Base-by-base conservation (phyloP, 2,797 vertebrate species). In the Spinus olivaceus region DNA sequence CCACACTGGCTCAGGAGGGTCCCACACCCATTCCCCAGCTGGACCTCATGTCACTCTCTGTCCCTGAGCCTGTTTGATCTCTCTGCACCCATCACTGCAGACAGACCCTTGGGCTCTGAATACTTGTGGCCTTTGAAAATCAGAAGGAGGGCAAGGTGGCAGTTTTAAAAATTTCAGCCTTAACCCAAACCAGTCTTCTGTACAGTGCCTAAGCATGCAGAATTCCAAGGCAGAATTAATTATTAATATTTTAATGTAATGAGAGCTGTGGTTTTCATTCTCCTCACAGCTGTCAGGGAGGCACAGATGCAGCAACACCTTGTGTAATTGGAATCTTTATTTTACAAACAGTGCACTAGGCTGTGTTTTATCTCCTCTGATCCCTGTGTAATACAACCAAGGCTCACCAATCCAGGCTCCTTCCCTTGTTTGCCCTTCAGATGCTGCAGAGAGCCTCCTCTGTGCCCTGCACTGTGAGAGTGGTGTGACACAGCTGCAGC, bases 371-470 rank as follows among this genome's bases (percentile, higher is more conserved):
- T 93, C 92, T 94, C 79, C 91, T 92, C 92, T 96, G 84, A 91
- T 97, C 86, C 92, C 81, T n/a, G 9, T 87, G 86, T 59, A 92
- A 93, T 72, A 63, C 84, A 93, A 91, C 81, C 91, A 87, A 87
- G 81, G 67, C 81, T 95, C 90, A 63, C 92, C 92, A 95, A 80
- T 88, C 94, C 88, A 89, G 72, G 78, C 84, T 94, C 50, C 89
- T 93, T 95, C 81, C 92, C 93, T 94, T 69, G 86, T 86, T 93
- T 92, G 93, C 84, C 95, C 96, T 96, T 95, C 93, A 95, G 57
- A 83, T 8, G 47, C 86, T 93, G 92, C 93, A 76, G 79, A 89
- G 88, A 93, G 79, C 42, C 87, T 83, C 33, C 39, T 86, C n/a
- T 14, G 46, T 59, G 67, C 74, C 11, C 9, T 11, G 81, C 61